phyloP scores from a whole-genome alignment of 2,797 vertebrate species.

The Mallotus villosus region DNA sequence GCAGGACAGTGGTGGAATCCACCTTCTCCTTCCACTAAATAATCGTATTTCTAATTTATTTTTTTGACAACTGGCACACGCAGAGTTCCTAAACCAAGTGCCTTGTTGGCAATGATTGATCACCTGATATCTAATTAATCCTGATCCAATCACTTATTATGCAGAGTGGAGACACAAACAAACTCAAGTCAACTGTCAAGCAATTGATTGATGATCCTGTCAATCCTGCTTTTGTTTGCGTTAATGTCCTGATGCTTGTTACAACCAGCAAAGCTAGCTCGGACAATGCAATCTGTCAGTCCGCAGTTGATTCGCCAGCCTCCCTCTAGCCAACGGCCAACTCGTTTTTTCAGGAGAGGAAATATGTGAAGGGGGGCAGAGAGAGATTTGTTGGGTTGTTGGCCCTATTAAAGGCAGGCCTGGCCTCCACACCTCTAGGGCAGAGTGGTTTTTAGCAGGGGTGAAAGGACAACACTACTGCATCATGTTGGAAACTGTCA shows the following conservation, averaged over 20 bases:
- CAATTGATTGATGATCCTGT: constrained; percentile 96
- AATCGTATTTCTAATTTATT: constrained; percentile 77
- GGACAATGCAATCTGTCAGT: constrained; percentile 95
- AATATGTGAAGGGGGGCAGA: constrained; percentile 64
- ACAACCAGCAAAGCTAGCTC: constrained; percentile 92
- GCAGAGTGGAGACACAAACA: constrained; percentile 98
- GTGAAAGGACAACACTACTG: constrained; percentile 42
- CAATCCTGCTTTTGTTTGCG: constrained; percentile 93
- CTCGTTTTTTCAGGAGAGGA: constrained; percentile 36
- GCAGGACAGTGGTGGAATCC: constrained; percentile 70
- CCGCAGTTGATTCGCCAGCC: constrained; percentile 77
- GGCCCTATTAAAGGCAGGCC: constrained; percentile 74
- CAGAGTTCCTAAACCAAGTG: constrained; percentile 85
- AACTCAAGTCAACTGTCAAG: constrained; percentile 96
- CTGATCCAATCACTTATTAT: constrained; percentile 99
- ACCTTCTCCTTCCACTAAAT: constrained; percentile 74
- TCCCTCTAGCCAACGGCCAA: constrained; percentile 64
- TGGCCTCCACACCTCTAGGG: constrained; percentile 63
- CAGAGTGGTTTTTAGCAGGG: constrained; percentile 59
- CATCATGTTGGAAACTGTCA: constrained; percentile 71
- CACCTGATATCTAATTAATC: constrained; percentile 99
- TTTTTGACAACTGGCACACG: constrained; percentile 75
- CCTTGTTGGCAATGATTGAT: constrained; percentile 99
- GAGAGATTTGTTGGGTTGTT: constrained; percentile 80
- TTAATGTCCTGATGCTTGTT: constrained; percentile 97